Evolutionary conservation across 2,797 vertebrate genomes (phyloP), one percentile per base, ranked within the genome.

Genomic region (Dendrocincla tyrannina): DNA sequence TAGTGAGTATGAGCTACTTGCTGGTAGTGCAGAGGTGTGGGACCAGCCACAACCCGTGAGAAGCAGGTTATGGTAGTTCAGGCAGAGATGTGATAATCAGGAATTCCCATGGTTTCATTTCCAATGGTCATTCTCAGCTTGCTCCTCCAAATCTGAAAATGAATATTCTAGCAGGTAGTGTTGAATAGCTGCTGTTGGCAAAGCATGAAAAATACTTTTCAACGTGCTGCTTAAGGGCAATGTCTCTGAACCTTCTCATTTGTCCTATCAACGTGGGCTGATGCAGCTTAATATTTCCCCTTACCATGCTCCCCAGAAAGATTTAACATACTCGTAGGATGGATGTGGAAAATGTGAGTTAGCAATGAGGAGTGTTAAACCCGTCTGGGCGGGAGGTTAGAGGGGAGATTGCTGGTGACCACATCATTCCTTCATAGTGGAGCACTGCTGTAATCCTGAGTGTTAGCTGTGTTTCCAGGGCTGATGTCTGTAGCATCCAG

Each of bases 381-480:
- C 52, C 4, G 0, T 47, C 27, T 37, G 11, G 3, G 28, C 35
- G 33, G 35, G 53, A 52, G 32, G 13, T 11, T 22, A 33, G 32
- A 50, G 32, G 18, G 28, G 35, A 73, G 20, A 6, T 62, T 68
- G 32, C 50, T 87, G 60, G 53, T 85, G 60, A 35, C 33, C 8
- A 1, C 2, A 1, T 5, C 8, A 7, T 74, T 42, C 22, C 53
- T 64, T 4, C 2, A 1, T 33, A 37, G 52, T 52, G 52, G 28
- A 85, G 47, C 13, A n/a, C 35, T 24, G 60, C 70, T 91, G 78
- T 37, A 49, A 80, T 53, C 30, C 52, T 49, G 9, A 3, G 0
- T 41, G 23, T 30, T 46, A 72, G 23, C 41, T 66, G 33, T 75
- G 44, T 53, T 64, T 62, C 42, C 58, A 56, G 41, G 35, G 46